Percentiles rank a stretch among this genome's conserved stretches.
These are phyloP conservation scores for Rosalia funebris DNA, from an alignment of 2,888 invertebrate species.

Conservation along the genomic window DNA sequence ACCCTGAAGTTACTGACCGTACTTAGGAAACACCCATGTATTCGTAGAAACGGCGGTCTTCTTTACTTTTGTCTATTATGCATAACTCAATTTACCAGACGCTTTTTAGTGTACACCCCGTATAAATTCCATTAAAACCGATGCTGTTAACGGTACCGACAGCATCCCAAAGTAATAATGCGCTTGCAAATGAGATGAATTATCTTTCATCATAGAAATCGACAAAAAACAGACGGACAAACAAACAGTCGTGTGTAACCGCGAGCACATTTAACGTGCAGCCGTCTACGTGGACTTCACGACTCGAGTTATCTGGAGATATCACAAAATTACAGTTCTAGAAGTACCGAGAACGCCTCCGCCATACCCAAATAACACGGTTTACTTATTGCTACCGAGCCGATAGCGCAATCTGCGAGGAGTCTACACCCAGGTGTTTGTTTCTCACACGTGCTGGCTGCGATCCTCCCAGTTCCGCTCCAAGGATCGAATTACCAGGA, in stretches of 20 bases:
- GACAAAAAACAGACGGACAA: slow-evolving; percentile 7
- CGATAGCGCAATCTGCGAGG: slow-evolving; percentile 24
- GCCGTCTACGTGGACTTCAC: slow-evolving; percentile 43
- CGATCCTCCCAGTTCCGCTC: slow-evolving; percentile 64
- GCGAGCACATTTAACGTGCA: slow-evolving; percentile 38
- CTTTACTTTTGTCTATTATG: no score
- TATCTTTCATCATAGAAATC: no score
- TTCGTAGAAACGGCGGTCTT: no score
- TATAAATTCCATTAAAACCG: no score
- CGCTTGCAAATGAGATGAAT: no score
- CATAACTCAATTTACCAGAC: no score
- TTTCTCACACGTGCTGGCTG: slow-evolving; percentile 63
- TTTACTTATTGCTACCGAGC: slow-evolving; percentile 40
- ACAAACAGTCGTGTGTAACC: slow-evolving; percentile 34
- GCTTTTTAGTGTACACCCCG: no score
- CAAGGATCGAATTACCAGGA: slow-evolving; percentile 61
- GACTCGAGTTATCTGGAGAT: slow-evolving; percentile 51
- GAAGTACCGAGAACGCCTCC: slow-evolving; percentile 54
- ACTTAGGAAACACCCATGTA: no score
- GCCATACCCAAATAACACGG: slow-evolving; percentile 54
- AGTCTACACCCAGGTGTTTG: slow-evolving; percentile 59
- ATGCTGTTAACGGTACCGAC: no score
- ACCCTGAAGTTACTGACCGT: no score
- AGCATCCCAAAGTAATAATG: no score
- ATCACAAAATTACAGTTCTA: slow-evolving; percentile 55